Evolutionary conservation across 2,797 vertebrate species (phyloP).

Genomic region (Tarsius wallacei): DNA sequence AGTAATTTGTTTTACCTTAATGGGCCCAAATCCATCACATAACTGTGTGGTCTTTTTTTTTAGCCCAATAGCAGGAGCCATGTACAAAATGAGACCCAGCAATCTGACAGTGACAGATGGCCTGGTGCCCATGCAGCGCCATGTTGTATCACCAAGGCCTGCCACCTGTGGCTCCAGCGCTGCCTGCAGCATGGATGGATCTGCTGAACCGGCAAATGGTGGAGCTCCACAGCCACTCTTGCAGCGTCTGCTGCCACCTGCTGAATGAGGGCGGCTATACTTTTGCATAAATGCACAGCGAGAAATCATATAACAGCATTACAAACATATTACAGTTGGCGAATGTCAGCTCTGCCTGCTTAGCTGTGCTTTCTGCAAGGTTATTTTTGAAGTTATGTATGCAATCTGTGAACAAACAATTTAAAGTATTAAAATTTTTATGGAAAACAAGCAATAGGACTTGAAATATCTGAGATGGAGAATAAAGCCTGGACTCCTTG

Average conservation of each 20-base stretch:
- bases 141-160: neutral
- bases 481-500: slow-evolving; percentile 47
- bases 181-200: accelerated
- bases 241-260: slow-evolving; percentile 59
- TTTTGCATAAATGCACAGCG: neutral
- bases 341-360: neutral
- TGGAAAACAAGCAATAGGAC: slow-evolving; percentile 42
- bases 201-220: neutral
- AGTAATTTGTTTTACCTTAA: slow-evolving; percentile 57
- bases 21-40: slow-evolving; percentile 24
- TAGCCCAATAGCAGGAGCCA: slow-evolving; percentile 21
- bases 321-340: neutral
- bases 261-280: neutral
- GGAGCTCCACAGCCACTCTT: neutral
- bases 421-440: slow-evolving; percentile 62
- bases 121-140: neutral
- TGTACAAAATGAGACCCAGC: neutral
- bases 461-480: slow-evolving; percentile 60
- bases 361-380: neutral
- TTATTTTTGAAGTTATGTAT: neutral
- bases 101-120: accelerated
- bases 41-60: slow-evolving; percentile 52
- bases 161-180: slow-evolving; percentile 64
- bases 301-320: neutral
- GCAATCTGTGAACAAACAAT: neutral